Evolutionary conservation across 2,888 invertebrate genomes (phyloP), one percentile per base, ranked within the genome.

Genomic region (Baronia brevicornis): DNA sequence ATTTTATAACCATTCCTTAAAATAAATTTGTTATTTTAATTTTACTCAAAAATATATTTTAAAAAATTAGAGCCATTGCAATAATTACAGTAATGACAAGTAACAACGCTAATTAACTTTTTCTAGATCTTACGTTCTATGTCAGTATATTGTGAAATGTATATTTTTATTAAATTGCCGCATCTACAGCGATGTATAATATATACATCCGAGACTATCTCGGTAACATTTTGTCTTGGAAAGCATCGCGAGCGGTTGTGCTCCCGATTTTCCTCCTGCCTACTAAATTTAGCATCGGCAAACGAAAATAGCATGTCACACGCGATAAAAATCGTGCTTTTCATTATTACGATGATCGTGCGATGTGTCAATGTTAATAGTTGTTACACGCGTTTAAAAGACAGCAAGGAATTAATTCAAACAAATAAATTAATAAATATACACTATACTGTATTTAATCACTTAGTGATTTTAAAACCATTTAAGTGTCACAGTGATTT

Each of bases 221-320:
- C 36, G 36, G 43, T 42, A 56, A 62, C 75, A 73, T 64, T 74
- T 59, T 60, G 60, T 60, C 60, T 58, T 52, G 52, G 67, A 51
- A 60, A 58, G 53, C 64, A 54, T 36, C 53, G 65, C 43, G 67
- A 48, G 49, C 63, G 72, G 74, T 66, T 62, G 77, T 68, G 68
- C 54, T 47, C 44, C 40, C 39, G 44, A 51, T 44, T 49, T 40
- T 43, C 36, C 38, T 30, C 37, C 35, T 43, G 45, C 46, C 36
- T 47, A 33, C 34, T 41, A 48, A 54, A 46, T 54, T 53, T 44
- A 39, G 22, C 20, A n/a, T 35, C 25, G 27, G 24, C 28, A 40
- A 43, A 12, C 12, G 2, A 23, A 23, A 24, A 15, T 36, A 50
- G 40, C 41, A 73, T 77, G 74, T 51, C 57, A 8, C 59, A 52